Conservation (phyloP, 2,888 invertebrate species). For the Brachypalpus laphriformis region DNA sequence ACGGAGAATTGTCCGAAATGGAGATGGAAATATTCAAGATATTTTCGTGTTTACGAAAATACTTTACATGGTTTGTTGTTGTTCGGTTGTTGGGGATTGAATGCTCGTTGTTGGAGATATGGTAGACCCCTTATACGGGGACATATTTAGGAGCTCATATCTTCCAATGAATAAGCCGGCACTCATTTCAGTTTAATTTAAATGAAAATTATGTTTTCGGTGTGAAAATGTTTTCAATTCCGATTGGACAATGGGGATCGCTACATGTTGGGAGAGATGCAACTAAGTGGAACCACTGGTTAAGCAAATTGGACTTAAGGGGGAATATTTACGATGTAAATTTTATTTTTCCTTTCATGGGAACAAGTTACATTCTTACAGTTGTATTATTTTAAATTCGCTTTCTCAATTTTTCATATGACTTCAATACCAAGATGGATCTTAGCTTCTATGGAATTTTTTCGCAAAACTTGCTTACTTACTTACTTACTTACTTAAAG, state of each 20-base stretch:
- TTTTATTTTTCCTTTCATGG: not conserved
- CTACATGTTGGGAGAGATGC: not conserved
- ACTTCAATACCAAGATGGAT: no score
- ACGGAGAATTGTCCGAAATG: conserved; percentile 71
- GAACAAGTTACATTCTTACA: no score
- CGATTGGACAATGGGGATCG: not conserved
- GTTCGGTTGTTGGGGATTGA: conserved; percentile 39
- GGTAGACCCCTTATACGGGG: conserved; percentile 4
- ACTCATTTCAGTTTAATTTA: conserved; percentile 32
- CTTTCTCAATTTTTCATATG: no score
- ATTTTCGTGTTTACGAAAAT: conserved; percentile 72
- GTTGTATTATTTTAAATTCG: no score
- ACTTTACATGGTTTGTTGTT: conserved; percentile 63
- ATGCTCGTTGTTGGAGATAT: conserved; percentile 28
- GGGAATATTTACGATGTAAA: not conserved
- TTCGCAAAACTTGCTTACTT: no score
- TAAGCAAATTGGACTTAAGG: conserved; percentile 7
- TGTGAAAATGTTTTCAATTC: not conserved
- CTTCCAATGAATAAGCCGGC: conserved; percentile 29
- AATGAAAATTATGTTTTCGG: conserved; percentile 37
- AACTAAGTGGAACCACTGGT: conserved; percentile 20
- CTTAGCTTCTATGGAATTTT: no score
- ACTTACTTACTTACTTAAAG: no score
- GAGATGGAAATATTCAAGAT: conserved; percentile 69
- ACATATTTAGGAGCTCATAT: conserved; percentile 51